These are phyloP conservation scores for Galemys pyrenaicus DNA, from an alignment of 2,113 vertebrate species.

Conservation along the genomic window DNA sequence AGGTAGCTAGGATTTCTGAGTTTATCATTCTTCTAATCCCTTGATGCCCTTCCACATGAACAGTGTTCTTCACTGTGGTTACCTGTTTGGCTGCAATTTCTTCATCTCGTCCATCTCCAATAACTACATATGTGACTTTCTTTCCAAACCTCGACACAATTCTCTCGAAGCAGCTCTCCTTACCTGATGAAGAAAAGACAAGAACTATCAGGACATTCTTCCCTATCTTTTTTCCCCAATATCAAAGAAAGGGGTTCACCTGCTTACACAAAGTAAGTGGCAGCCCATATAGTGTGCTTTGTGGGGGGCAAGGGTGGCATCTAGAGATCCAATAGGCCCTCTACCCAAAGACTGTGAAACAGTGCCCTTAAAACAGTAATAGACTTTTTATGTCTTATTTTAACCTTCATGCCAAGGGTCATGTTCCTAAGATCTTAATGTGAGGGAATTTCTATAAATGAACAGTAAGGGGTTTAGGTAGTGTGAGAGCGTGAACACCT, in stretches of 20 bases:
- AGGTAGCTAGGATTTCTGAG: not conserved
- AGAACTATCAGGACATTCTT: constrained; percentile 32
- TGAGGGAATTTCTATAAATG: not conserved
- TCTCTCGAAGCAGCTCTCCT: constrained; percentile 99
- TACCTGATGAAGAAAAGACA: constrained; percentile 86
- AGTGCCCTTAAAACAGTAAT: not conserved
- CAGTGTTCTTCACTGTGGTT: not conserved
- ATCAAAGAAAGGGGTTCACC: not conserved
- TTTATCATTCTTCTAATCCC: not conserved
- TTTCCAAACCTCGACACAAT: constrained; percentile 97
- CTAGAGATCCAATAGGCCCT: not conserved
- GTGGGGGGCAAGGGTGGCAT: not conserved
- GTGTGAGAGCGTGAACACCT: not conserved
- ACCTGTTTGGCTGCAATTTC: constrained; percentile 99
- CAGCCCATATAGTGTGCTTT: not conserved
- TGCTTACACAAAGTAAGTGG: not conserved
- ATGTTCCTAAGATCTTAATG: not conserved
- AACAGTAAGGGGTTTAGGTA: not conserved
- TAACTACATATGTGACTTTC: constrained; percentile 98
- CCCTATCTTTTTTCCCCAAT: not conserved
- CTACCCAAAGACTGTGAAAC: not conserved
- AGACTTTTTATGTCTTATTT: not conserved
- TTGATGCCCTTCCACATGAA: fast-evolving
- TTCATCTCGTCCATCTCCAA: constrained; percentile 97
- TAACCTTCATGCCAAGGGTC: not conserved